These are phyloP conservation scores for Girardinus metallicus DNA, from an alignment of 2,797 vertebrate genomes.

Conservation along the genomic window DNA sequence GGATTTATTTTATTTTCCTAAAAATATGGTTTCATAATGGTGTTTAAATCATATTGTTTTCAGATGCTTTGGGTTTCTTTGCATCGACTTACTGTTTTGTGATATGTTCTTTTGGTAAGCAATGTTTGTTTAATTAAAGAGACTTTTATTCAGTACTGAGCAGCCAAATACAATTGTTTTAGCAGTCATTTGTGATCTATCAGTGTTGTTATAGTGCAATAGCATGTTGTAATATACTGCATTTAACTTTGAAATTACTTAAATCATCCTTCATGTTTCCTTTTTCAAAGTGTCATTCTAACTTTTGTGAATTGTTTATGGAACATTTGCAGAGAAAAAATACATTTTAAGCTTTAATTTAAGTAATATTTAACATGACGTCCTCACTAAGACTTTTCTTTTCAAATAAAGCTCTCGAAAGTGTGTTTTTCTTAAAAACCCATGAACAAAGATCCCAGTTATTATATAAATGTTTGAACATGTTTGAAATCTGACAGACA, in stretches of 20 bases:
- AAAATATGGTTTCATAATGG: not conserved
- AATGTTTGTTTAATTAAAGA: not conserved
- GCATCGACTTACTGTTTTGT: not conserved
- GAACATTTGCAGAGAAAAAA: not conserved
- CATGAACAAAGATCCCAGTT: not conserved
- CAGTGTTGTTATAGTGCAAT: not conserved
- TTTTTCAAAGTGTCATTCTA: not conserved
- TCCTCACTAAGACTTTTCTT: not conserved
- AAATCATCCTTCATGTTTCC: not conserved
- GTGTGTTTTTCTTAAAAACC: not conserved
- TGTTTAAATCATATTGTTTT: not conserved
- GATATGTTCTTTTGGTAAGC: not conserved
- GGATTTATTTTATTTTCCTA: not conserved
- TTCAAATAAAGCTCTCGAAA: not conserved
- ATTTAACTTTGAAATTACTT: not conserved
- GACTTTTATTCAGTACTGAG: not conserved
- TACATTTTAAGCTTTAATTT: not conserved
- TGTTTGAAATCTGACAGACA: not conserved
- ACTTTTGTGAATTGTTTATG: not conserved
- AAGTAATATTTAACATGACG: no score
- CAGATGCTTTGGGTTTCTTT: not conserved
- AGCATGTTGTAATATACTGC: no score
- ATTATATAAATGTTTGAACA: not conserved
- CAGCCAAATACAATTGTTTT: not conserved
- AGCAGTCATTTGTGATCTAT: not conserved